A percentile compares a stretch with the other conserved stretches of the same genome.
These are phyloP conservation scores for Cheilosia grossa DNA, from an alignment of 2,888 invertebrate genomes.

Conservation along the genomic window DNA sequence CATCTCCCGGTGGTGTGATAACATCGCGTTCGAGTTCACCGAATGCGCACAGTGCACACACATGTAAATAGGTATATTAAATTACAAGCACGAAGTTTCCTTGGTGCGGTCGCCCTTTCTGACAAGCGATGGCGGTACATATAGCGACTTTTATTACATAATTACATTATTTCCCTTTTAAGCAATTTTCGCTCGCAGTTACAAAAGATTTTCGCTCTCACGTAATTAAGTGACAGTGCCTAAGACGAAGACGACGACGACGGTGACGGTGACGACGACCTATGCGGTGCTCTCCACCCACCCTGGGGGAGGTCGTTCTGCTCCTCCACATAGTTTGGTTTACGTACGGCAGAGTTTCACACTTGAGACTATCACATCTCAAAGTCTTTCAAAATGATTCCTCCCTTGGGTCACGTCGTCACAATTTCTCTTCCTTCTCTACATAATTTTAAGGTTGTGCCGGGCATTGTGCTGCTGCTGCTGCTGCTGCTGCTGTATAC, in stretches of 20 bases:
- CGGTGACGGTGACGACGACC: constrained; percentile 13
- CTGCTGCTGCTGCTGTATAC: background rate
- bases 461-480: background rate
- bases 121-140: background rate
- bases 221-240: constrained; percentile 70
- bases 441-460: constrained; percentile 41
- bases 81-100: constrained; percentile 44
- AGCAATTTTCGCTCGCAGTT: constrained; percentile 54
- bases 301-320: constrained; percentile 26
- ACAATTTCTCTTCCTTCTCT: constrained; percentile 48
- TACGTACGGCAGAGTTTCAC: constrained; percentile 43
- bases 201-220: constrained; percentile 64
- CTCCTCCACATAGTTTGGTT: constrained; percentile 2
- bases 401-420: constrained; percentile 38
- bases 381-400: constrained; percentile 37
- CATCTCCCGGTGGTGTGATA: constrained; percentile 28
- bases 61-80: constrained; percentile 2
- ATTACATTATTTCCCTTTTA: constrained; percentile 73
- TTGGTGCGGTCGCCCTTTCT: constrained; percentile 46
- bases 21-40: constrained; percentile 8
- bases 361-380: constrained; percentile 65
- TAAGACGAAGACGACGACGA: constrained; percentile 8
- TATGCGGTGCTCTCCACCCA: constrained; percentile 1
- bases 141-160: constrained; percentile 55
- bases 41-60: constrained; percentile 11